Conservation (phyloP, 64 coral and sea anemone species). For the Montipora sp. region DNA sequence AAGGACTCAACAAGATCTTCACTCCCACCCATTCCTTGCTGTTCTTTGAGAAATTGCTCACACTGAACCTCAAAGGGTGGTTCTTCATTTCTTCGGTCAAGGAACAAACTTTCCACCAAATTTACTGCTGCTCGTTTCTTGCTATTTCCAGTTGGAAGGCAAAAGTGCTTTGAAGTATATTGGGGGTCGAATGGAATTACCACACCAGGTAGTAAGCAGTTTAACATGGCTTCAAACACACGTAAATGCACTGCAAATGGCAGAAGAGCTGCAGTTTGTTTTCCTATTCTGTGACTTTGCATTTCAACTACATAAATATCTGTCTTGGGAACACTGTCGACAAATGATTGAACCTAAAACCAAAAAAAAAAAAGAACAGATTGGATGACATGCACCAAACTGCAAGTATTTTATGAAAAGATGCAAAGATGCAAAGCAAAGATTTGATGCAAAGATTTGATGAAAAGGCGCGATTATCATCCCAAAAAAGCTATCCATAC, state of each 20-base stretch:
- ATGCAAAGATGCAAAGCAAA: no score
- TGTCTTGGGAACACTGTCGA: constrained; percentile 74
- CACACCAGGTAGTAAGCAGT: constrained; percentile 70
- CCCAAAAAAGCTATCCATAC: no score
- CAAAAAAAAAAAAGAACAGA: background rate
- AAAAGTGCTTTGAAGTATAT: constrained; percentile 88
- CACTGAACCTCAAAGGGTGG: constrained; percentile 78
- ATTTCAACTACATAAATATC: constrained; percentile 90
- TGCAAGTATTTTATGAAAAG: no score
- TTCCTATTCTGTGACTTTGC: constrained; percentile 96
- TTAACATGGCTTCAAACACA: constrained; percentile 90
- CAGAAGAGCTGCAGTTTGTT: constrained; percentile 75
- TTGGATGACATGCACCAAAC: background rate
- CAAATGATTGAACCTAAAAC: constrained; percentile 82
- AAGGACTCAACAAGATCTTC: constrained; percentile 71
- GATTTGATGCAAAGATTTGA: no score
- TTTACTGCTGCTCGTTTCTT: constrained; percentile 87
- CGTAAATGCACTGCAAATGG: constrained; percentile 96
- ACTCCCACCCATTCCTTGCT: constrained; percentile 85
- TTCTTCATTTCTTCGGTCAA: constrained; percentile 74
- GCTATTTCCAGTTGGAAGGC: constrained; percentile 64
- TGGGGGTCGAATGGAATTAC: constrained; percentile 82
- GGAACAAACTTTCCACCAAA: constrained; percentile 86
- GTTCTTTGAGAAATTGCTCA: constrained; percentile 87
- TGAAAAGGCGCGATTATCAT: no score